Percentiles rank a stretch among this genome's conserved stretches.
Conservation (phyloP, 2,113 vertebrate species). For the Fulmarus glacialis region DNA sequence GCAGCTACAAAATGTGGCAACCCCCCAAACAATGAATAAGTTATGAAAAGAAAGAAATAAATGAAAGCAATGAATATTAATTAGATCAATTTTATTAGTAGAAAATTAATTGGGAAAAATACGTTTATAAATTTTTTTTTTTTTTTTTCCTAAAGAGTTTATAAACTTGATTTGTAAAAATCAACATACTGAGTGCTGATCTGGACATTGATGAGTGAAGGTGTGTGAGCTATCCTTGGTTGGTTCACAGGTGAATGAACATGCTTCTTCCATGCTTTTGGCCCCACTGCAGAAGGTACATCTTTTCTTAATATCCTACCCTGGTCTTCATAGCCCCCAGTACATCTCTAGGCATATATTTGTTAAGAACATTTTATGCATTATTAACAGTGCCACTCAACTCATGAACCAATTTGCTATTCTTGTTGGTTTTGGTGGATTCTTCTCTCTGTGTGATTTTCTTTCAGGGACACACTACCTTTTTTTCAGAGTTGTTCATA, state of each 20-base stretch:
- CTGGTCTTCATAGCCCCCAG: neutral
- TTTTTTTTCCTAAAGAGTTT: neutral
- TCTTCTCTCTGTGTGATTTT: neutral
- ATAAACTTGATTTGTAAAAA: neutral
- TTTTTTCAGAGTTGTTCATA: neutral
- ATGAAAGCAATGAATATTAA: neutral
- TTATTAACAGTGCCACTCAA: neutral
- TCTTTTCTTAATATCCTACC: neutral
- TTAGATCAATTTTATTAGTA: neutral
- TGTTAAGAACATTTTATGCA: neutral
- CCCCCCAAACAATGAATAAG: neutral
- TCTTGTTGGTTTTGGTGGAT: neutral
- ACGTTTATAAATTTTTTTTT: accelerated
- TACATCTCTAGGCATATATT: neutral
- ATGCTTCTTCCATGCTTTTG: neutral
- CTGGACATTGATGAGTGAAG: neutral
- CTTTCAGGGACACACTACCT: neutral
- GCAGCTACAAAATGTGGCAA: neutral
- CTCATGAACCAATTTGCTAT: neutral
- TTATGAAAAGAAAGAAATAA: neutral
- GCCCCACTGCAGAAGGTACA: no score
- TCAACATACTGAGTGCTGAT: neutral
- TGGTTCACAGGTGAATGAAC: neutral
- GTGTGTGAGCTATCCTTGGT: neutral
- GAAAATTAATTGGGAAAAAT: neutral